Evolutionary conservation across 30 jellyfish, hydroid and myxozoan species (phyloP), one percentile per base, ranked within the genome.

Genomic region (Hydractinia symbiolongicarpus): DNA sequence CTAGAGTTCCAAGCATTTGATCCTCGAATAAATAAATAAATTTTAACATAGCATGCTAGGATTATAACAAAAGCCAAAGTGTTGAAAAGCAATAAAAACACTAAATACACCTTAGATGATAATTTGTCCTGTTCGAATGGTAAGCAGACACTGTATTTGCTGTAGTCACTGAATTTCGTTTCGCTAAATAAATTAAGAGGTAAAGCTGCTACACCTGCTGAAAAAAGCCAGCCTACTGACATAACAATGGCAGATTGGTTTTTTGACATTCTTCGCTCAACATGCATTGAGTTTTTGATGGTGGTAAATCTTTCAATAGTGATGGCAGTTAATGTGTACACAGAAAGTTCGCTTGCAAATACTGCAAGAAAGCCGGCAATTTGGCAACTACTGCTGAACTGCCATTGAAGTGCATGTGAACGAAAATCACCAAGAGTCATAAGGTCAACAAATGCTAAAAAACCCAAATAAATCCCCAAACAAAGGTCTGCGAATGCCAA

Each of bases 341-440:
- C 98, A 13, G 98, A 93, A 19, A 93, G 78, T 73, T 93, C 95
- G 50, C 96, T 88, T 14, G 98, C 84, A 0, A 93, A 84, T 4
- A 87, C 96, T 7, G 98, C 98, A 57, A 93, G 74, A 66, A 93
- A 93, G 17, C 98, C 98, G 57, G 98, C 96, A 50, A 80, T 88
- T 80, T 86, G 57, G 84, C 98, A 93, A 17, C 86, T 84, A 0
- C 93, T 72, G 67, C 98, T 86, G 61, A 87, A 93, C 79, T 93
- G 98, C 98, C 98, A 93, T 15, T 93, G 78, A 14, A 86, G 88
- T 1, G 96, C 98, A 61, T 93, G 94, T 68, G 96, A 88, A 66
- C 96, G 96, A 61, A 86, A 93, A 68, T 93, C 93, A 44, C 98
- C 98, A n/a, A 50, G 64, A 55, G 98, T 93, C 70, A 13, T 67